Conservation (phyloP, 1,140 invertebrate species). For the Neuroterus valhalla region DNA sequence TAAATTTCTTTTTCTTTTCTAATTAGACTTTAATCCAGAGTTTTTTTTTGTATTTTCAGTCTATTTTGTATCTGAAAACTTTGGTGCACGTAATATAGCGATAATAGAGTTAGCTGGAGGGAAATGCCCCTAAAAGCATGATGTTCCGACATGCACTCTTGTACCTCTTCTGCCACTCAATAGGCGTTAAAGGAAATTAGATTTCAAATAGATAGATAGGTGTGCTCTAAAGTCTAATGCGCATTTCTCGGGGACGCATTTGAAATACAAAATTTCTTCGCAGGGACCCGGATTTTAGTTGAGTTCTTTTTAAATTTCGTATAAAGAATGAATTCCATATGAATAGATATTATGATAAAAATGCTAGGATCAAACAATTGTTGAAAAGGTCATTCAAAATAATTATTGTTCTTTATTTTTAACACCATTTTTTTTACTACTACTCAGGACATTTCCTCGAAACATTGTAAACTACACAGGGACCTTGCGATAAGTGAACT, state of each 20-base stretch:
- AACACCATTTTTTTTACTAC: no score
- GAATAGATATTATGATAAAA: no score
- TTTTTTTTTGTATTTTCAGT: no score
- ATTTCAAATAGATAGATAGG: background rate
- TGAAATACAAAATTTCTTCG: background rate
- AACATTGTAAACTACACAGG: no score
- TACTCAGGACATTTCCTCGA: no score
- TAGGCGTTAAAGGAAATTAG: background rate
- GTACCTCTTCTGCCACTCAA: background rate
- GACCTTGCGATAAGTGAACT: no score
- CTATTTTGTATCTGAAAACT: background rate
- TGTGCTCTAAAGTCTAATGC: conserved; percentile 5
- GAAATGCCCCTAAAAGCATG: conserved; percentile 15
- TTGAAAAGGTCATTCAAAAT: no score
- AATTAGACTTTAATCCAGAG: no score
- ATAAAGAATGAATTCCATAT: no score
- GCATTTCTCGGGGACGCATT: background rate
- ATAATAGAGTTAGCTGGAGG: conserved; percentile 11
- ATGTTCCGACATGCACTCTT: conserved; percentile 14
- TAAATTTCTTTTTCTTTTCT: no score
- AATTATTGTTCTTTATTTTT: no score
- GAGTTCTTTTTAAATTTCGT: background rate
- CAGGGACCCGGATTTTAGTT: background rate
- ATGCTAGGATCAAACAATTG: no score
- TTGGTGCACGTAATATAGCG: background rate